Base-by-base conservation (phyloP, 2,888 invertebrate species). In the Drosophila neoperkinsi region DNA sequence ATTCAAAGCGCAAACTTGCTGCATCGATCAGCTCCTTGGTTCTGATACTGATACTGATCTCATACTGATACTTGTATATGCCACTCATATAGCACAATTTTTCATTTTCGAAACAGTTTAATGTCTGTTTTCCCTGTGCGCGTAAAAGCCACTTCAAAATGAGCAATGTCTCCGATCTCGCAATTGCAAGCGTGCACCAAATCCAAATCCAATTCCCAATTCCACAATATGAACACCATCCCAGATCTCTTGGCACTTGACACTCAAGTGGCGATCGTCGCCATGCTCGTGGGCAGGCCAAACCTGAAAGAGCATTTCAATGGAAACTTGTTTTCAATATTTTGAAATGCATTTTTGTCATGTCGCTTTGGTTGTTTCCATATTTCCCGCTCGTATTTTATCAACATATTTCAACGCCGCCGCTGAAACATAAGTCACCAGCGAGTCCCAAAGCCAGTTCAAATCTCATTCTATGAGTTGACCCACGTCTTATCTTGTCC, bases 1-100 rank as follows among this genome's bases (percentile, higher is more conserved):
- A 91, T 91, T 91, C 92, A 84, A 91, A 61, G 91, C 91, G 84
- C 92, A 90, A 91, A 81, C 89, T 87, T 85, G 82, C 82, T 86
- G 83, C 88, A 88, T 91, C 86, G 88, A 90, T 91, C 87, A 86
- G 85, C 74, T 81, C 66, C 50, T 66, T 73, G 49, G 74, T 9
- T 41, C 25, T n/a, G 51, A 34, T 18, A 53, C 30, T 25, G 63
- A 43, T 61, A 30, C 33, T 10, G 28, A 30, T 36, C 34, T 25
- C 31, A 25, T 43, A 49, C 11, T 9, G 52, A 62, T 34, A 71
- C 69, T 81, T 82, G 79, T 69, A 77, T 66, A 84, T 85, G 84
- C 83, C 55, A 69, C 71, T 84, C 82, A 52, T 76, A 82, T 76
- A 77, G 77, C 81, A 73, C 81, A 83, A 84, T 77, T 75, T 82